phyloP scores from a whole-genome alignment of 2,888 invertebrate genomes.

The Tuberolachnus salignus region DNA sequence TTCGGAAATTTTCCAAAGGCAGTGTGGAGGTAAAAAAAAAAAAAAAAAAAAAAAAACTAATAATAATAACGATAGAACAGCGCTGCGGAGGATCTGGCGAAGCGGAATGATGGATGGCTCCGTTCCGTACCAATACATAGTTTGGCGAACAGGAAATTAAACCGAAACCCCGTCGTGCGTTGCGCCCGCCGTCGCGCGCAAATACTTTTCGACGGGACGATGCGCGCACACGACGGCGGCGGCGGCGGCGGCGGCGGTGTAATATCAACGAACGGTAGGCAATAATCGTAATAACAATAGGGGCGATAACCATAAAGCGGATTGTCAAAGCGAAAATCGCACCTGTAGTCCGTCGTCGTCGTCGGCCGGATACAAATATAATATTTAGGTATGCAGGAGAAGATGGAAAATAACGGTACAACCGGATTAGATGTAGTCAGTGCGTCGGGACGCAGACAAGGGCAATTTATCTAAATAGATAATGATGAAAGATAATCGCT shows the following conservation, averaged over 20 bases:
- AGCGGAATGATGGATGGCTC: slow-evolving; percentile 47
- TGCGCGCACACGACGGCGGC: too few relatives aligned
- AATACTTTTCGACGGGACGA: too few relatives aligned
- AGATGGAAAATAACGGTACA: too few relatives aligned
- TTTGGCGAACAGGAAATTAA: slow-evolving; percentile 55
- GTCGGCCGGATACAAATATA: too few relatives aligned
- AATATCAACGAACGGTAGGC: too few relatives aligned
- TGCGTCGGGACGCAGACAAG: too few relatives aligned
- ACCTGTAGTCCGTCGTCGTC: neutral
- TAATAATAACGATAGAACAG: too few relatives aligned
- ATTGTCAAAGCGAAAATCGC: slow-evolving; percentile 1
- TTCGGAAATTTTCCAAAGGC: neutral
- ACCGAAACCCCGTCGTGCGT: slow-evolving; percentile 41
- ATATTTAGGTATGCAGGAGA: too few relatives aligned
- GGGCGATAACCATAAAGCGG: neutral
- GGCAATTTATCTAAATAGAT: too few relatives aligned
- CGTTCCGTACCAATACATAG: neutral
- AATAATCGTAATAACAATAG: slow-evolving; percentile 6
- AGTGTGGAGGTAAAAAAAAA: neutral
- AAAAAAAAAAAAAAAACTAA: slow-evolving; percentile 33
- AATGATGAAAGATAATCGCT: too few relatives aligned
- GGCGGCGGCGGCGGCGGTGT: too few relatives aligned
- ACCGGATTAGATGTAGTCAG: too few relatives aligned
- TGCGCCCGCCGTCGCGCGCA: neutral
- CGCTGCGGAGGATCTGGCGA: slow-evolving; percentile 4